Evolutionary conservation across 2,797 vertebrate genomes (phyloP), one percentile per base, ranked within the genome.

Genomic region (Lates japonicus): DNA sequence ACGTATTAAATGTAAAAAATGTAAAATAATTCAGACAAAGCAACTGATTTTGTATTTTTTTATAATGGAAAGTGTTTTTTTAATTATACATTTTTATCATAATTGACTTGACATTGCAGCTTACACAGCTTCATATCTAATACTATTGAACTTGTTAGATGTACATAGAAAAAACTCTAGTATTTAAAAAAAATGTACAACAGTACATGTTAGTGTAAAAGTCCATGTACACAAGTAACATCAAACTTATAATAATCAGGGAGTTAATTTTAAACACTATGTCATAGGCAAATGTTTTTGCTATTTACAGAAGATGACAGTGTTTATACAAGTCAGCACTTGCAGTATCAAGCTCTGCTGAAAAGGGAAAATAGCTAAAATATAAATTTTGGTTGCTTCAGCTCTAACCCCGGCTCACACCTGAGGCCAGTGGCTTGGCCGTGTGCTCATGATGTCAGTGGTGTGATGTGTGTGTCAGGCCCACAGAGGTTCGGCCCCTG

Each of bases 381-480:
- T 22, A 19, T 8, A 52, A 25, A 63, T 37, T 49, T 37, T 3
- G 49, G 41, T 64, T 39, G 55, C 39, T 65, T 66, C 49, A 11
- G 33, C 69, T 70, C 14, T 19, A 9, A 41, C 33, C 25, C 17
- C 35, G 13, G 14, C 57, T 87, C 73, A 67, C 51, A 64, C 29
- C 51, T 70, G 72, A 51, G 77, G 44, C 64, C 54, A 4, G 68
- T 62, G 78, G 58, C 73, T 67, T 7, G 65, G 67, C 70, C 9
- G 54, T 29, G 44, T 31, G 37, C 67, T 52, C 76, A 70, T 91
- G 90, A 90, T 78, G 80, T 92, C 89, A 91, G 83, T 48, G 86
- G 81, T 89, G 89, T 74, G 83, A 90, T 88, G 83, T 88, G 85
- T 74, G 74, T 92, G 87, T 89, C 86, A 84, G 89, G 35, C 17